phyloP scores from a whole-genome alignment of 2,797 vertebrate species.

The Cebuella pygmaea region DNA sequence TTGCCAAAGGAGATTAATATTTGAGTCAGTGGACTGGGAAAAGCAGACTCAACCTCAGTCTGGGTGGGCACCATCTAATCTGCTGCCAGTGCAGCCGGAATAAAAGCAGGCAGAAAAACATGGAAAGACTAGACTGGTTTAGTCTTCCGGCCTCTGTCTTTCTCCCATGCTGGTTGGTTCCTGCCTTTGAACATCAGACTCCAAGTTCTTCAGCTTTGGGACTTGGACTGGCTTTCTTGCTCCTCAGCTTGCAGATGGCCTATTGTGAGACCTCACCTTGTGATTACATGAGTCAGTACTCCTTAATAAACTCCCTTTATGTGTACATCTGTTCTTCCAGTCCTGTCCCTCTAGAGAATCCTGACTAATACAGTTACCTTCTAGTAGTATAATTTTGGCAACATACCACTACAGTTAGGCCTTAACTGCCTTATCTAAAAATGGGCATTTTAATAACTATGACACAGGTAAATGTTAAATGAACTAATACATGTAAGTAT shows the following conservation, averaged over 20 bases:
- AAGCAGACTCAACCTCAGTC: neutral
- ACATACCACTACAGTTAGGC: neutral
- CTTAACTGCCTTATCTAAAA: conserved; percentile 13
- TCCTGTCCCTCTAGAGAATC: neutral
- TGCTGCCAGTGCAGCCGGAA: neutral
- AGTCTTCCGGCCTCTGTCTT: neutral
- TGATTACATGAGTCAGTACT: neutral
- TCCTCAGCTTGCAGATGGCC: neutral
- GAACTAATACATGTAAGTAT: neutral
- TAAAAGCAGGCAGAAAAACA: neutral
- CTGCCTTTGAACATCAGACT: neutral
- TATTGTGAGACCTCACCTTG: neutral
- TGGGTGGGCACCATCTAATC: neutral
- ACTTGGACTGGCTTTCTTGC: neutral
- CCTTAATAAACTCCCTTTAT: neutral
- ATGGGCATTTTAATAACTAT: neutral
- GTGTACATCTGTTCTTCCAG: neutral
- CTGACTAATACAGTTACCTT: neutral
- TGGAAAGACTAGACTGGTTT: neutral
- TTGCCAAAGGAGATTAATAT: neutral
- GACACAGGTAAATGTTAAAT: neutral
- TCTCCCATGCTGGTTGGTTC: neutral
- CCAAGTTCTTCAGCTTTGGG: neutral
- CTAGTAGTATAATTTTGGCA: neutral
- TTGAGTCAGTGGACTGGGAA: neutral